Evolutionary conservation across 2,113 vertebrate genomes (phyloP).

Genomic region (Aegithalos caudatus): DNA sequence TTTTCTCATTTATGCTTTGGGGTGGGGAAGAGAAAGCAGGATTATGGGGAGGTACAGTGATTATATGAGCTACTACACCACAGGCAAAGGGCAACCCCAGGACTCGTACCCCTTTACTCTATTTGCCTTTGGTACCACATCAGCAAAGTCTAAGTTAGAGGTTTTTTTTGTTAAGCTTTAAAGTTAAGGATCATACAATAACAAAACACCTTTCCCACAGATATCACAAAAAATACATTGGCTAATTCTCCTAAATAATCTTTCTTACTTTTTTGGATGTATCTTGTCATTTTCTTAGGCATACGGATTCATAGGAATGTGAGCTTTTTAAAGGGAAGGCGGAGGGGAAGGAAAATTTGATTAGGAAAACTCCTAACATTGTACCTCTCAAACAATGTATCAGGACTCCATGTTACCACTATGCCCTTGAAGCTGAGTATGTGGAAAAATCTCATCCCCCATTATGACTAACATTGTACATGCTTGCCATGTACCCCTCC

Average conservation of each 20-base stretch:
- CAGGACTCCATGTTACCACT: neutral
- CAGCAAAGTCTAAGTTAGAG: neutral
- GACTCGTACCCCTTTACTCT: neutral
- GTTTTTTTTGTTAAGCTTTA: neutral
- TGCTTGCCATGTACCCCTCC: neutral
- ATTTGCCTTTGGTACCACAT: neutral
- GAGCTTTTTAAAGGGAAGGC: neutral
- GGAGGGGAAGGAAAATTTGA: neutral
- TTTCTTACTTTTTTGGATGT: neutral
- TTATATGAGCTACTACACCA: neutral
- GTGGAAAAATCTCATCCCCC: neutral
- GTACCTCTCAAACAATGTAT: neutral
- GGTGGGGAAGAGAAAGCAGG: neutral
- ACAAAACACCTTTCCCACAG: neutral
- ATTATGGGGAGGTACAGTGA: neutral
- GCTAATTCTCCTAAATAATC: neutral
- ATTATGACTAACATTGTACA: accelerated
- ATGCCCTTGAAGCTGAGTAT: neutral
- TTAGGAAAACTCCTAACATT: neutral
- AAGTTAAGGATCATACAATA: neutral
- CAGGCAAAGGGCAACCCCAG: neutral
- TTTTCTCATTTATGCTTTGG: neutral
- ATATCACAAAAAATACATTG: neutral
- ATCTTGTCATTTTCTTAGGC: neutral
- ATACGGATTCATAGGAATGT: neutral